phyloP scores from a whole-genome alignment of 2,797 vertebrate genomes.

The Cephalopachus bancanus region DNA sequence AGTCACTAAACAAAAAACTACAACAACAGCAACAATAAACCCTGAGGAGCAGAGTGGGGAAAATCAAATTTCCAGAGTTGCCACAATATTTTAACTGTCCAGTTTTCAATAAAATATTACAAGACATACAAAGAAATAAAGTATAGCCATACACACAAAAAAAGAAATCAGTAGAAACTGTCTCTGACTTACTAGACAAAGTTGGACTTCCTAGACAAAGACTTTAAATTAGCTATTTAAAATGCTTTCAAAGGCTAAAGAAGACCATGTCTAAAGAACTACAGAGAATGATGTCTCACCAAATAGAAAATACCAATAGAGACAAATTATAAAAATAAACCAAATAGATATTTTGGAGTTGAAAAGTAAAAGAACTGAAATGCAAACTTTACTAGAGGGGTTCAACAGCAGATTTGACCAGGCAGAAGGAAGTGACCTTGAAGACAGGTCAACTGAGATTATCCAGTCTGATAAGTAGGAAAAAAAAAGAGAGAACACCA shows the following conservation, averaged over 20 bases:
- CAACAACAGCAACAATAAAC: slow-evolving; percentile 1
- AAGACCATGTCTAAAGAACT: slow-evolving; percentile 19
- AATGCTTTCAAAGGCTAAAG: slow-evolving; percentile 7
- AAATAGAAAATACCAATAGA: slow-evolving; percentile 4
- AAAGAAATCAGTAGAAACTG: background rate
- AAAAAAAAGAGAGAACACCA: slow-evolving; percentile 33
- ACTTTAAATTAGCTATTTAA: slow-evolving; percentile 46
- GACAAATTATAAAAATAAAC: slow-evolving; percentile 21
- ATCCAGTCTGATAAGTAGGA: background rate
- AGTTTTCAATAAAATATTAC: slow-evolving; percentile 5
- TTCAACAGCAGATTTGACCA: slow-evolving; percentile 9
- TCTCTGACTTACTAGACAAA: background rate
- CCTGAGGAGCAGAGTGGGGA: background rate
- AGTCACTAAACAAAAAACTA: background rate
- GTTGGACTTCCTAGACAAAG: background rate
- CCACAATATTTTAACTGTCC: slow-evolving; percentile 4
- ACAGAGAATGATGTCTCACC: background rate
- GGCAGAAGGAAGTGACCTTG: background rate
- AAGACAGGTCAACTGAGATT: slow-evolving; percentile 13
- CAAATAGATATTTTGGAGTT: slow-evolving; percentile 20
- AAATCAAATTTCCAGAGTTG: slow-evolving; percentile 13
- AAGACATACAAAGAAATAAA: background rate
- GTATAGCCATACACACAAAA: background rate
- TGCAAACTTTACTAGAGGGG: background rate
- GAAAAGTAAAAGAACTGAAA: slow-evolving; percentile 53